phyloP scores from a whole-genome alignment of 2,888 invertebrate genomes.

The Tetanocera ferruginea region DNA sequence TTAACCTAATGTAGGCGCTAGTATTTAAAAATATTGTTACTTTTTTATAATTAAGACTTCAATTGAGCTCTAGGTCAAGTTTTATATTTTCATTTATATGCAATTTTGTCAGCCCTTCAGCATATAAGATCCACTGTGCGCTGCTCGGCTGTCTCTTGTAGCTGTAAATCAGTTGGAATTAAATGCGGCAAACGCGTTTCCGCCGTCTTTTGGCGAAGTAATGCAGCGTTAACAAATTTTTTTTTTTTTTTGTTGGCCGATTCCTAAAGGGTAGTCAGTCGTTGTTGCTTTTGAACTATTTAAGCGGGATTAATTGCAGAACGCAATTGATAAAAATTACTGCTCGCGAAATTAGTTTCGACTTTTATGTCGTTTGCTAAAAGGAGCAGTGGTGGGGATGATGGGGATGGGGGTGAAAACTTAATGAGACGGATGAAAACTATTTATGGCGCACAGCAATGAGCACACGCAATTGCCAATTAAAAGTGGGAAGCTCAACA shows the following conservation, averaged over 20 bases:
- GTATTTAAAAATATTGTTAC: too few species aligned
- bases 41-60: too few species aligned
- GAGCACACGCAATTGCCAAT: slow-evolving; percentile 4
- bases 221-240: slow-evolving; percentile 1
- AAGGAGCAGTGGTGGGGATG: neutral
- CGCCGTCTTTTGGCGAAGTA: slow-evolving; percentile 8
- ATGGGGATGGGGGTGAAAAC: neutral
- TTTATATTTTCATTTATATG: too few species aligned
- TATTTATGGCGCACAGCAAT: neutral
- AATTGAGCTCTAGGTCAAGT: too few species aligned
- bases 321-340: slow-evolving; percentile 45
- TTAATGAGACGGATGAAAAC: too few species aligned
- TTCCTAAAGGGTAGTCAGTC: neutral
- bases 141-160: neutral
- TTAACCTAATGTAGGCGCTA: too few species aligned
- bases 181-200: slow-evolving; percentile 23
- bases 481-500: neutral
- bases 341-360: slow-evolving; percentile 42
- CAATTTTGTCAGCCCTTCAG: neutral
- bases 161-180: slow-evolving; percentile 29
- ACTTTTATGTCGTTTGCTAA: slow-evolving; percentile 32
- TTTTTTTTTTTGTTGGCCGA: slow-evolving; percentile 10
- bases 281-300: slow-evolving; percentile 22
- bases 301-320: slow-evolving; percentile 42
- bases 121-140: neutral